A percentile compares a stretch with the other conserved stretches of the same genome.
Conservation (phyloP, 2,797 vertebrate species). For the Aphelocoma californica region DNA sequence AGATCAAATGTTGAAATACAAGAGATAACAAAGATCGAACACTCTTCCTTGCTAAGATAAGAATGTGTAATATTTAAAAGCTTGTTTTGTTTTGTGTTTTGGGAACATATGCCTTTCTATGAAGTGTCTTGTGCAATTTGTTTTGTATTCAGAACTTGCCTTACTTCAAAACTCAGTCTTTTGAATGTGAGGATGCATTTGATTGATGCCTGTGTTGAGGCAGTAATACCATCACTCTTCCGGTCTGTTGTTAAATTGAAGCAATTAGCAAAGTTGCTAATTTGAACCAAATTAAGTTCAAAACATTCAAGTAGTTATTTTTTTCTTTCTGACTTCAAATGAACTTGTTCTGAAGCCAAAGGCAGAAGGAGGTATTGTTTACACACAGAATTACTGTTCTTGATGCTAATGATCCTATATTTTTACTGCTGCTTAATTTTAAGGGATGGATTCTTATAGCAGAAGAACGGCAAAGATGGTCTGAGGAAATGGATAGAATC, state of each 20-base stretch:
- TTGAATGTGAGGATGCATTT: background rate
- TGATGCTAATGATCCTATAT: background rate
- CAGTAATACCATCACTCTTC: background rate
- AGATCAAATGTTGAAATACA: background rate
- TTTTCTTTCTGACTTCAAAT: background rate
- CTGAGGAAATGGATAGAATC: background rate
- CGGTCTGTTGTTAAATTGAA: background rate
- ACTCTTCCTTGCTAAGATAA: background rate
- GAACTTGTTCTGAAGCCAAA: background rate
- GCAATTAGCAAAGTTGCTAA: background rate
- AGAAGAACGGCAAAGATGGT: background rate
- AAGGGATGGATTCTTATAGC: background rate
- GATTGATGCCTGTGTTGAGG: background rate
- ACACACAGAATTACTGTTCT: background rate
- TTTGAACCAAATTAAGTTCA: background rate
- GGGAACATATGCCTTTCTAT: background rate
- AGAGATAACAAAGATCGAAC: background rate
- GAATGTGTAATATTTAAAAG: background rate
- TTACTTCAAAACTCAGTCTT: background rate
- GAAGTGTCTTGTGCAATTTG: background rate
- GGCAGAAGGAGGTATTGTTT: background rate
- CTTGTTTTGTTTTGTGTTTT: background rate
- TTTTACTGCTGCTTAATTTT: background rate
- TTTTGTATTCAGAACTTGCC: background rate
- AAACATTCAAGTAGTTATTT: background rate